Base-by-base conservation (phyloP, 1,140 invertebrate genomes). In the Gonioctena quinquepunctata region DNA sequence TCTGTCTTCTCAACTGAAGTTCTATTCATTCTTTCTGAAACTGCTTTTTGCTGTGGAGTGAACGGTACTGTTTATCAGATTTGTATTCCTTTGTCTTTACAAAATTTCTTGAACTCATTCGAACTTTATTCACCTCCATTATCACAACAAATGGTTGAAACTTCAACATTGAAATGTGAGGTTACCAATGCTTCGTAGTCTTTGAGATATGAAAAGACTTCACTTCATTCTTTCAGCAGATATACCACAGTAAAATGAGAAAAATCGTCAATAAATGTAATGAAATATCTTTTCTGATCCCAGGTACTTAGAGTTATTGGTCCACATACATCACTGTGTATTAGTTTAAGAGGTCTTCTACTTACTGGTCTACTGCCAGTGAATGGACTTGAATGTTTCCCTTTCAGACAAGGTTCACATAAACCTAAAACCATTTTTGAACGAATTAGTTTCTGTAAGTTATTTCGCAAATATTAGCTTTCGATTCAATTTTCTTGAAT, bases 1-100 rank as follows among this genome's bases (percentile, higher is more conserved):
- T 84, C 75, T 2, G 74, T 21, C 6, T 85, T 63, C 18, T 84
- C 79, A 1, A 78, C 57, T 82, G 62, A 73, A 86, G 84, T 6
- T 79, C 75, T 26, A 76, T n/a, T n/a, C n/a, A n/a, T n/a, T n/a
- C n/a, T n/a, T n/a, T n/a, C n/a, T n/a, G n/a, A n/a, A n/a, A n/a
- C 71, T 13, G 83, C 84, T 75, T 87, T 86, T 66, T 82, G 79
- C 66, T 83, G 64, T 28, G 84, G 81, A 19, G 78, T 76, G 49
- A 83, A 81, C 8, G 73, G 59, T 5, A 74, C 61, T 7, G 75
- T 76, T 59, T 74, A 71, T 65, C 72, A 21, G 8, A 56, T 23
- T 22, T 26, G 49, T 11, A 79, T 79, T 49, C 80, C 81, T 48
- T 69, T 74, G 28, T 70, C 6, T 72, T 68, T 59, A 54, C 65